These are phyloP conservation scores for Protobothrops flavoviridis DNA, from an alignment of 2,113 vertebrate species.

Conservation along the genomic window DNA sequence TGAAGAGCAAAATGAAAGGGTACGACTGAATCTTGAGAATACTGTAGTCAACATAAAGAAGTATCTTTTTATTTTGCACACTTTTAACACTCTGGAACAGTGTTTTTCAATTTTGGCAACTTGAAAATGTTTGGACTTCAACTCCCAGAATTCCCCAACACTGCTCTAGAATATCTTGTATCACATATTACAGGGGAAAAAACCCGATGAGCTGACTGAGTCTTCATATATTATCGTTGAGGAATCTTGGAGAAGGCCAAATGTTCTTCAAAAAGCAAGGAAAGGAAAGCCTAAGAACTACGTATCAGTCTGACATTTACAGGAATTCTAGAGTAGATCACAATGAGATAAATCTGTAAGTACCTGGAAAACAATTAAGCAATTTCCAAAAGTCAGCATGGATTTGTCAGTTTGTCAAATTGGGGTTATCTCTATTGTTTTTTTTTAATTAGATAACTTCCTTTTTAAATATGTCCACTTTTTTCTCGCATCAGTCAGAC, in stretches of 20 bases:
- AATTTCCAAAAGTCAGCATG: neutral
- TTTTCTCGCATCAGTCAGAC: neutral
- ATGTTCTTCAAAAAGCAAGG: neutral
- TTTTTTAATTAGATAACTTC: neutral
- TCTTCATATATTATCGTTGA: neutral
- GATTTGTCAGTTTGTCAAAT: neutral
- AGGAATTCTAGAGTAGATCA: neutral
- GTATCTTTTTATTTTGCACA: neutral
- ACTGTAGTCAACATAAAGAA: neutral
- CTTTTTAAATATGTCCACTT: neutral
- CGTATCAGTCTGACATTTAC: neutral
- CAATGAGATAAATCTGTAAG: neutral
- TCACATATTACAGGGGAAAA: neutral
- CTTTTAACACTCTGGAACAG: neutral
- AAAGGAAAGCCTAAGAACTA: neutral
- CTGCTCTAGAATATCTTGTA: neutral
- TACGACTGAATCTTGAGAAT: neutral
- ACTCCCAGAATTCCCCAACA: neutral
- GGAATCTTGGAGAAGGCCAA: neutral
- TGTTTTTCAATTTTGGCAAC: neutral
- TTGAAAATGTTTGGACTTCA: too few species aligned
- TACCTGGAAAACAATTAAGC: neutral
- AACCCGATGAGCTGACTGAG: neutral
- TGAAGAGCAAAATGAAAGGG: neutral
- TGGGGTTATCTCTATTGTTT: neutral